Evolutionary conservation across 2,797 vertebrate genomes (phyloP).

Genomic region (Pipistrellus pygmaeus): DNA sequence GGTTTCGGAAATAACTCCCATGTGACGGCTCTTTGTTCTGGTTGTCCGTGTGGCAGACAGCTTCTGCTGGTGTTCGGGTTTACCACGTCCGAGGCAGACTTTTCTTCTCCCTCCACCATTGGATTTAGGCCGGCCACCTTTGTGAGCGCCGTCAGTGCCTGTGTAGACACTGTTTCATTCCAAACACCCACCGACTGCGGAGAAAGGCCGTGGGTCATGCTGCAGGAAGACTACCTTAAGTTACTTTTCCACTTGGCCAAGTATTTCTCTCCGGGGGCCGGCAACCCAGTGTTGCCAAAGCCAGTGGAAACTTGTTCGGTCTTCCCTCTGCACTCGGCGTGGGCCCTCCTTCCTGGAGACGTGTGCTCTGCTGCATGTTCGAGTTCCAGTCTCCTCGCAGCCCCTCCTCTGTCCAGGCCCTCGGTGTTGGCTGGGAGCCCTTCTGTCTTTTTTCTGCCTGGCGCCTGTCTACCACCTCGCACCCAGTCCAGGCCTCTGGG

Average conservation of each 20-base stretch:
- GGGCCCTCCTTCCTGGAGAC: neutral
- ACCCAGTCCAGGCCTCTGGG: neutral
- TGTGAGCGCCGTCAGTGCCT: neutral
- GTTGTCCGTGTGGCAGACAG: neutral
- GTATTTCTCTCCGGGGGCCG: neutral
- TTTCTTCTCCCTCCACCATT: neutral
- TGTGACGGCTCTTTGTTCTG: neutral
- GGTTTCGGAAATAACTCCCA: neutral
- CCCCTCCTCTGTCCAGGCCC: neutral
- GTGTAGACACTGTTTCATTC: neutral
- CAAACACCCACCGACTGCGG: neutral
- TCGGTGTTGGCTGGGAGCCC: neutral
- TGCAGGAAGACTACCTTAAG: neutral
- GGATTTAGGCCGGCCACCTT: rapidly evolving
- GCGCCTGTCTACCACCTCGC: neutral
- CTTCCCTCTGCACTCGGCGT: neutral
- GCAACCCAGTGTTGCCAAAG: neutral
- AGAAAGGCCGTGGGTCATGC: neutral
- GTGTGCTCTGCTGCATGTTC: neutral
- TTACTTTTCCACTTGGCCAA: neutral
- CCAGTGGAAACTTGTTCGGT: neutral
- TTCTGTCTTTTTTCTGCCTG: neutral
- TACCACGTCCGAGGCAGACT: neutral
- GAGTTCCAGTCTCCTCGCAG: neutral
- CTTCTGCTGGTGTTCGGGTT: neutral